These are phyloP conservation scores for Halcyon smyrnensis DNA, from an alignment of 2,797 vertebrate species.

Conservation along the genomic window DNA sequence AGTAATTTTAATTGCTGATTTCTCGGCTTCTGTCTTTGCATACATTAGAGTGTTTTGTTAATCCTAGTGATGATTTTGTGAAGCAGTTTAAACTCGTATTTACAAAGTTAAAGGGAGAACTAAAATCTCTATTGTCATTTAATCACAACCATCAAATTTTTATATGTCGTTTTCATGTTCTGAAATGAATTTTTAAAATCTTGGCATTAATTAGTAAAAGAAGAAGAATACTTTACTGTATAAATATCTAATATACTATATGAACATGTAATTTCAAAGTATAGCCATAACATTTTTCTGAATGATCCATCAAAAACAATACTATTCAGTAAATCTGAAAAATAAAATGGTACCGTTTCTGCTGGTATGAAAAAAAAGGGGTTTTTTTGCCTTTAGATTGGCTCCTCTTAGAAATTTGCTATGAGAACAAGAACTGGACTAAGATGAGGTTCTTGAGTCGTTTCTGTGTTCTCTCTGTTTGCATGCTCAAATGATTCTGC, in stretches of 20 bases:
- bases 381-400: background rate
- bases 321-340: constrained; percentile 42
- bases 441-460: background rate
- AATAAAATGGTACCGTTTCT: constrained; percentile 48
- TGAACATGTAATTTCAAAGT: constrained; percentile 43
- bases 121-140: constrained; percentile 42
- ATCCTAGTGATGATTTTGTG: constrained; percentile 20
- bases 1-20: constrained; percentile 1
- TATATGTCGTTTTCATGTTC: constrained; percentile 64
- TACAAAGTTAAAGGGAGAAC: constrained; percentile 17
- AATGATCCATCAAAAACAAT: constrained; percentile 41
- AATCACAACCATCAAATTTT: constrained; percentile 41
- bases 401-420: background rate
- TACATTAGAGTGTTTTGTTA: constrained; percentile 17
- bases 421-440: background rate
- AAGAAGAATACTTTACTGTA: constrained; percentile 14
- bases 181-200: constrained; percentile 58
- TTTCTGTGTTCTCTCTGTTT: background rate
- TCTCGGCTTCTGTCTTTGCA: background rate
- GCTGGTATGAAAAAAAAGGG: constrained; percentile 20
- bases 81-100: constrained; percentile 47
- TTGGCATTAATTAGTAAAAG: constrained; percentile 63
- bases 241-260: background rate
- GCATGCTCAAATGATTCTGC: constrained; percentile 32
- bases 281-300: constrained; percentile 42